A percentile compares a stretch with the other conserved stretches of the same genome.
Conservation (phyloP, 2,797 vertebrate species). For the Alca torda region DNA sequence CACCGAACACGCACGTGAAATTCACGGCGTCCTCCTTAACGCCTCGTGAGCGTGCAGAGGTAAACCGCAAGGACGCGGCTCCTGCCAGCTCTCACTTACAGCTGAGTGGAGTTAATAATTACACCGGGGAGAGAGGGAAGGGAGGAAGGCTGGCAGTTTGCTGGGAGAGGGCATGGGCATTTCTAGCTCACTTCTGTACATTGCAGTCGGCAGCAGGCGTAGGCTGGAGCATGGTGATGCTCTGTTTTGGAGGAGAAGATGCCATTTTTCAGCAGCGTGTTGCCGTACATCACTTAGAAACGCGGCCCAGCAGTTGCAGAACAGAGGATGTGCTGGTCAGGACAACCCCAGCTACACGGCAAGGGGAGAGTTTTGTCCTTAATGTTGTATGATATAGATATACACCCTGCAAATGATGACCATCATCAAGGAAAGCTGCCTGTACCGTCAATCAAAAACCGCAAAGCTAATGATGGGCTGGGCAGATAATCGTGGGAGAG, state of each 20-base stretch:
- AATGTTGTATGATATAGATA: conserved; percentile 7
- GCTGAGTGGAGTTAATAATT: background rate
- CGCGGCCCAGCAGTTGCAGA: background rate
- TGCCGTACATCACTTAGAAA: background rate
- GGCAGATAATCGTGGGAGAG: conserved; percentile 86
- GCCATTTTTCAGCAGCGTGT: background rate
- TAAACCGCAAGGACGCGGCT: background rate
- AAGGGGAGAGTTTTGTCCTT: conserved; percentile 42
- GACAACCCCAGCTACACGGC: background rate
- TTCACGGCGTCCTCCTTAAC: rapidly evolving
- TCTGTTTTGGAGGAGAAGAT: background rate
- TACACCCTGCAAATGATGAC: conserved; percentile 47
- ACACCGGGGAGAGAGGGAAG: background rate
- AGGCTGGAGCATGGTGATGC: background rate
- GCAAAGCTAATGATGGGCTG: conserved; percentile 83
- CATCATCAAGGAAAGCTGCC: conserved; percentile 44
- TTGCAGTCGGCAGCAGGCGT: rapidly evolving
- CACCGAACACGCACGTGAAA: rapidly evolving
- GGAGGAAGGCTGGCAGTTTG: background rate
- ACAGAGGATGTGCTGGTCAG: background rate
- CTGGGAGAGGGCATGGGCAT: background rate
- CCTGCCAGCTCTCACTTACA: background rate
- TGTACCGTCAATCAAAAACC: conserved; percentile 63
- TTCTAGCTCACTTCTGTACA: background rate
- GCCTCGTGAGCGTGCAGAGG: rapidly evolving